Base-by-base conservation (phyloP, 2,113 vertebrate species). In the Diphyllodes magnificus region DNA sequence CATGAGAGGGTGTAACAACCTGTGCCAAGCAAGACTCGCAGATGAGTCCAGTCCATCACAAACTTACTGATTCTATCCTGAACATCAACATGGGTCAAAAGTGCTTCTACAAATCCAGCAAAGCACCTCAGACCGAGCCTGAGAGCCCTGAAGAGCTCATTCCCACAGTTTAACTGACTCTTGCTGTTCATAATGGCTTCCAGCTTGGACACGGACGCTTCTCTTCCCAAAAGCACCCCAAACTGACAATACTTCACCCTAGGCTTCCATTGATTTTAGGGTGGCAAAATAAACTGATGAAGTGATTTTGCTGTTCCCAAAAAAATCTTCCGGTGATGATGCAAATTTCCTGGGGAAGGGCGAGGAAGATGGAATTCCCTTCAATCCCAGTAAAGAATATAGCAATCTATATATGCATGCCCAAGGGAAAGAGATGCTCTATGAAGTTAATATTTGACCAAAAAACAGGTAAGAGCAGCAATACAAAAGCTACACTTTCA, bases 171-270 rank as follows among this genome's bases (percentile, higher is more conserved):
- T 39, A 37, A 24, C 39, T 72, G 30, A 64, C 12, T 93, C 23
- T 6, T 1, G 1, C 4, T 73, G n/a, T 30, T 37, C 39, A 22
- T 3, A 21, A 19, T 40, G 39, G 37, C 17, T 65, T 86, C 40
- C n/a, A 63, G 31, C 18, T 54, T 45, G 15, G 39, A 30, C 6
- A 45, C 8, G 37, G 21, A 33, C 59, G 23, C 2, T 64, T 18
- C 22, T 53, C 13, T 39, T 72, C 50, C n/a, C 12, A 35, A 73
- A 17, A 54, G 4, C 33, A 42, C 1, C 21, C 35, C 10, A 76
- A 50, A 80, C 1, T 22, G 15, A 25, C 1, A 12, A 2, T 35
- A 16, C 3, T 63, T 71, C 5, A 5, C 5, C 10, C 22, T 0
- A 40, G 17, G 17, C 9, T 61, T 40, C 20, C 18, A 35, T 30